Conservation (phyloP, 2,888 invertebrate genomes). For the Cephus nigrinus region DNA sequence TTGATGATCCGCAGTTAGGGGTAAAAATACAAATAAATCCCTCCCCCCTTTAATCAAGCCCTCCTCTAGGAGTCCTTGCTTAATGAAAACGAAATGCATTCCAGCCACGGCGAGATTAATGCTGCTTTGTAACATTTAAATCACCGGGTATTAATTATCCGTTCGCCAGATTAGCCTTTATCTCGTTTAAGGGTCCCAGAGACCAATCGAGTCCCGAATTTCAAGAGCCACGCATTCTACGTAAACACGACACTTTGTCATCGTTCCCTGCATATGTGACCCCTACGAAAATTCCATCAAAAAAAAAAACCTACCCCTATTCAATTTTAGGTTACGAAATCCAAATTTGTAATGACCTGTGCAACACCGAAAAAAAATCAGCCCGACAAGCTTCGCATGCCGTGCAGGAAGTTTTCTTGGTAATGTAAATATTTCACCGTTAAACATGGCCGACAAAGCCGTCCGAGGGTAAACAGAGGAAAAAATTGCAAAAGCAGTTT, state of each 20-base stretch:
- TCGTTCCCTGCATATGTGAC: not conserved
- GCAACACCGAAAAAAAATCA: not conserved
- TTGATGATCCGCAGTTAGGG: conserved; percentile 5
- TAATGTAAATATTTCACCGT: not conserved
- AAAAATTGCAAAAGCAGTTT: not conserved
- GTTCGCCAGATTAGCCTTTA: conserved; percentile 6
- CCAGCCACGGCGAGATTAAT: conserved; percentile 4
- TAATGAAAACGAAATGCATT: conserved; percentile 8
- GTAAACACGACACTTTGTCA: not conserved
- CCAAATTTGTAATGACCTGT: not conserved
- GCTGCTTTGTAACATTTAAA: conserved; percentile 8
- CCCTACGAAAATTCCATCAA: not conserved
- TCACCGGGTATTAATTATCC: conserved; percentile 8
- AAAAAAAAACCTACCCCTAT: not conserved
- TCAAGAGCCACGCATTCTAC: not conserved
- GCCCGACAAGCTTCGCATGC: not conserved
- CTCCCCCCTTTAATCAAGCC: not conserved
- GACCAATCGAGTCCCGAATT: not conserved
- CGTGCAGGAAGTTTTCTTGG: not conserved
- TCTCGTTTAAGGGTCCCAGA: conserved; percentile 1
- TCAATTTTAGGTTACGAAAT: not conserved
- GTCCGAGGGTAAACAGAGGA: not conserved
- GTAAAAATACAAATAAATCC: conserved; percentile 5
- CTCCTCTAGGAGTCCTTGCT: not conserved
- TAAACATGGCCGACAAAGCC: not conserved